Base-by-base conservation (phyloP, 2,797 vertebrate genomes). In the Amazona finschi region DNA sequence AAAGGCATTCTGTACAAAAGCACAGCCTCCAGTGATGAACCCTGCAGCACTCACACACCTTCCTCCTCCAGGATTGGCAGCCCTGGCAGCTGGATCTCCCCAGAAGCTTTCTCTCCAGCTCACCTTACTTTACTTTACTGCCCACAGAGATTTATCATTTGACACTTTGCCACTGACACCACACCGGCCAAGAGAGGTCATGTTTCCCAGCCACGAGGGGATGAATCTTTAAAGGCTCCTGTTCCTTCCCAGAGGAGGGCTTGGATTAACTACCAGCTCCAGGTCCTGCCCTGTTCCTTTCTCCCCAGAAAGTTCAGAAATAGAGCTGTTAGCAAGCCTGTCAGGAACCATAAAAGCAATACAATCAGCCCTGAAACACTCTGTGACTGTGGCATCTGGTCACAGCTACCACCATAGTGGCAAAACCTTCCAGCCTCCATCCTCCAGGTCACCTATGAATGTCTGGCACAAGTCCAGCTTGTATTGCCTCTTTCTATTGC, bases 151-250 rank as follows among this genome's bases (percentile, higher is more conserved):
- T 50, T 46, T 62, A 65, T 46, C 11, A 15, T 24, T 75, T 57
- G 15, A 55, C 46, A 28, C 30, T 70, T 31, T 72, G 33, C 44
- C 2, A 2, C 1, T 2, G 50, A 19, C 39, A 72, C 25, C 31
- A 66, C 11, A 50, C 7, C 2, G 3, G 53, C 24, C 60, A 30
- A 30, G 49, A 57, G 8, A 33, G 39, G 5, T 72, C 25, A 12
- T 18, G 24, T 28, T 79, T 75, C 60, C 33, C 47, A 60, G 1
- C 4, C 15, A 22, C 1, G 0, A 57, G 4, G 28, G 8, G 9
- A 78, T 30, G 39, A 85, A 79, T 46, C 47, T 79, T 71, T 33
- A 44, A 71, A 91, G 61, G 20, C 5, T 87, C 44, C 15, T 57
- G 10, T 15, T 57, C n/a, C 21, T 72, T 79, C 53, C n/a, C 13